phyloP scores from a whole-genome alignment of 2,797 vertebrate genomes.

The Platalea minor region DNA sequence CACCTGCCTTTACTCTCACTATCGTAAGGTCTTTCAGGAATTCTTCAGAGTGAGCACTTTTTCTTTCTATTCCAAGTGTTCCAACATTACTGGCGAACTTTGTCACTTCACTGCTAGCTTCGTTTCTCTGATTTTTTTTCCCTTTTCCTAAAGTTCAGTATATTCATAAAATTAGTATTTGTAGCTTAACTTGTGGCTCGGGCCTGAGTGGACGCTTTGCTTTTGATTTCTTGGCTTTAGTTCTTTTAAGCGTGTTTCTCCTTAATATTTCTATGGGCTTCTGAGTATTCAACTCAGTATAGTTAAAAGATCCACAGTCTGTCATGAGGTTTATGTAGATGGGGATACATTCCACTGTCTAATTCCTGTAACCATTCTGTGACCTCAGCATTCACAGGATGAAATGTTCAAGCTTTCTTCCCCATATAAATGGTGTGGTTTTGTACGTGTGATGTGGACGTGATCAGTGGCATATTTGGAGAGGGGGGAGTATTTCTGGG shows the following conservation, averaged over 20 bases:
- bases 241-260: neutral
- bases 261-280: fast-evolving
- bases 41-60: neutral
- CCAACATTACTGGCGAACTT: neutral
- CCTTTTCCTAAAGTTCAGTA: neutral
- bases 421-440: fast-evolving
- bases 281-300: neutral
- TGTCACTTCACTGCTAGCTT: neutral
- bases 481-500: neutral
- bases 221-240: neutral
- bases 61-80: neutral
- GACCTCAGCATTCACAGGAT: neutral
- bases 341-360: neutral
- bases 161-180: neutral
- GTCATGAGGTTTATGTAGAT: neutral
- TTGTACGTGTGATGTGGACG: fast-evolving
- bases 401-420: neutral
- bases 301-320: neutral
- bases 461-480: neutral
- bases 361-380: fast-evolving
- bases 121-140: neutral
- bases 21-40: neutral
- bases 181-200: neutral
- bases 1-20: neutral
- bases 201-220: fast-evolving